Percentiles rank a stretch among this genome's conserved stretches.
phyloP scores from a whole-genome alignment of 2,888 invertebrate genomes.

The Lepeophtheirus nordmannii region DNA sequence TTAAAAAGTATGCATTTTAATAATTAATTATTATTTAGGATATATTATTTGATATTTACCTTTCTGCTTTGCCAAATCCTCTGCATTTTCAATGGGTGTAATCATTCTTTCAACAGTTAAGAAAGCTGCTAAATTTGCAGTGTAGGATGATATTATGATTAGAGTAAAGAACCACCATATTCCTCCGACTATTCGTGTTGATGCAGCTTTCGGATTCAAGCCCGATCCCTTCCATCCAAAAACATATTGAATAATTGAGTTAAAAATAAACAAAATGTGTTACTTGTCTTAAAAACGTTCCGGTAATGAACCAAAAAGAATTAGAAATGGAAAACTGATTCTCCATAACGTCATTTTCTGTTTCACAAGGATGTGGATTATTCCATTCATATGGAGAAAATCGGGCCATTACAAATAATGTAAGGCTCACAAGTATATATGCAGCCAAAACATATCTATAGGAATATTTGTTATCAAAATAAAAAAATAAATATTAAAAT shows the following conservation, averaged over 20 bases:
- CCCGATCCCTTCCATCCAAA: neutral
- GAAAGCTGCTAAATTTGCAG: conserved; percentile 93
- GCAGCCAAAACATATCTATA: conserved; percentile 60
- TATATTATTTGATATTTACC: neutral
- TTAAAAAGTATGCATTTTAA: neutral
- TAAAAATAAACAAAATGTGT: conserved; percentile 36
- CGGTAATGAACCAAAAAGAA: conserved; percentile 91
- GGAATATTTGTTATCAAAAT: neutral
- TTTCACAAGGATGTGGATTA: conserved; percentile 54
- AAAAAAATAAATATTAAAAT: neutral
- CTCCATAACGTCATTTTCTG: conserved; percentile 53
- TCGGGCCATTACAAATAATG: conserved; percentile 85
- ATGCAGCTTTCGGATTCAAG: conserved; percentile 33
- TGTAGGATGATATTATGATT: conserved; percentile 64
- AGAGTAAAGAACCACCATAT: conserved; percentile 45
- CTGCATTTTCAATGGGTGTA: conserved; percentile 84
- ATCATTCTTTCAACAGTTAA: conserved; percentile 91
- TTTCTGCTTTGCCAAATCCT: conserved; percentile 79
- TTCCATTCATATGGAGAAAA: conserved; percentile 95
- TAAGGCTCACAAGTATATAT: conserved; percentile 80
- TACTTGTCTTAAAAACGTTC: conserved; percentile 84
- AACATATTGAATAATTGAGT: neutral
- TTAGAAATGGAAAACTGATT: conserved; percentile 95
- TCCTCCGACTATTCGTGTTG: conserved; percentile 40
- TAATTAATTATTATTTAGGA: no score